Evolutionary conservation across 2,113 vertebrate species (phyloP).

Genomic region (Sisor rabdophorus): DNA sequence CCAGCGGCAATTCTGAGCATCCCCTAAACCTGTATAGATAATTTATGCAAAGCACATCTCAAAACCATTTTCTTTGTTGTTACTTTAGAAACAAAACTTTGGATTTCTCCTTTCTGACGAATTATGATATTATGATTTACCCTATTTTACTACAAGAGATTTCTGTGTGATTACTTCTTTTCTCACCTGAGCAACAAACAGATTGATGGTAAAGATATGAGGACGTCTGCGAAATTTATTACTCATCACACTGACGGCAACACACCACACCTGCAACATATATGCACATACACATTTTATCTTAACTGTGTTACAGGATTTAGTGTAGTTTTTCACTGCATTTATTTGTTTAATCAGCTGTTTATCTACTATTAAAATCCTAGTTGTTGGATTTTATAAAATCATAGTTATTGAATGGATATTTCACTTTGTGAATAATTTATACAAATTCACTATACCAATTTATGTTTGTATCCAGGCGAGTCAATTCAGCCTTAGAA

Average conservation of each 20-base stretch:
- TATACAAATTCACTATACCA: slow-evolving; percentile 10
- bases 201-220: slow-evolving; percentile 85
- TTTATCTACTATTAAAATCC: no score
- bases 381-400: no score
- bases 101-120: background rate
- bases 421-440: no score
- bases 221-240: slow-evolving; percentile 87
- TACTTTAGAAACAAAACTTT: background rate
- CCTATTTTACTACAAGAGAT: no score
- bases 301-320: background rate
- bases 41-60: background rate
- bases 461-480: background rate
- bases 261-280: slow-evolving; percentile 84
- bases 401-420: no score
- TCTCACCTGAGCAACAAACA: slow-evolving; percentile 89
- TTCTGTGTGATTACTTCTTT: no score
- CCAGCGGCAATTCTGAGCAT: no score
- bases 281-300: background rate
- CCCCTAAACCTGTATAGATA: no score
- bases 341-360: no score
- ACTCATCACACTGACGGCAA: slow-evolving; percentile 82
- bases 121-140: no score
- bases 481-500: background rate
- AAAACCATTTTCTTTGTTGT: background rate
- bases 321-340: no score